Evolutionary conservation across 2,797 vertebrate species (phyloP), one percentile per base, ranked within the genome.

Genomic region (Sebastes hubbsi): DNA sequence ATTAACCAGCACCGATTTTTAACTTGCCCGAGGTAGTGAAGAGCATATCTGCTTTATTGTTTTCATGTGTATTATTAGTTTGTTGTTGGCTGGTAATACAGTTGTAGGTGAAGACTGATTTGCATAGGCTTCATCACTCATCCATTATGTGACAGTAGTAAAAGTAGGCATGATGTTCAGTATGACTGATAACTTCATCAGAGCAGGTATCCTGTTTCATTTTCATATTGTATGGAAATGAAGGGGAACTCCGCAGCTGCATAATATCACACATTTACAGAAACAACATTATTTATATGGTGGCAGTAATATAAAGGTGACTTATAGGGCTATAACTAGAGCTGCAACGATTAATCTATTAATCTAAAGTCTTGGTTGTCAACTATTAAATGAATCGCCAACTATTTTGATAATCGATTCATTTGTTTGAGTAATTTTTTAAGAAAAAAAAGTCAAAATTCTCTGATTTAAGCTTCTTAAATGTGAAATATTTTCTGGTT

Each of bases 171-270:
- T 58, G 20, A 55, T 22, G 68, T 18, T 72, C 12, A 54, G 8
- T 38, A 13, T 49, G 60, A 83, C 46, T 56, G 52, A 89, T 68
- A 49, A 54, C 38, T 20, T 63, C 7, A 60, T 60, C 46, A 2
- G 24, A 56, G 42, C 52, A 52, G 18, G 69, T 56, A 42, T 71
- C 32, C 18, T 63, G 73, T 66, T 72, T 81, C 5, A 82, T 89
- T 90, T 85, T 61, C 66, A 77, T 83, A 63, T 25, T 7, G 1
- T 22, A 54, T 73, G 69, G 20, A 83, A 83, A 73, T 78, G 3
- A 81, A 30, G 24, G 62, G 63, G 34, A 75, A 70, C n/a, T 16
- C 4, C 18, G 16, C 32, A 25, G 65, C 29, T 54, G 71, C 11
- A 10, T 9, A 12, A 54, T 36, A 49, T 20, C n/a, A 25, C 49